Conservation (phyloP, 2,888 invertebrate genomes). For the Nomada fabriciana region DNA sequence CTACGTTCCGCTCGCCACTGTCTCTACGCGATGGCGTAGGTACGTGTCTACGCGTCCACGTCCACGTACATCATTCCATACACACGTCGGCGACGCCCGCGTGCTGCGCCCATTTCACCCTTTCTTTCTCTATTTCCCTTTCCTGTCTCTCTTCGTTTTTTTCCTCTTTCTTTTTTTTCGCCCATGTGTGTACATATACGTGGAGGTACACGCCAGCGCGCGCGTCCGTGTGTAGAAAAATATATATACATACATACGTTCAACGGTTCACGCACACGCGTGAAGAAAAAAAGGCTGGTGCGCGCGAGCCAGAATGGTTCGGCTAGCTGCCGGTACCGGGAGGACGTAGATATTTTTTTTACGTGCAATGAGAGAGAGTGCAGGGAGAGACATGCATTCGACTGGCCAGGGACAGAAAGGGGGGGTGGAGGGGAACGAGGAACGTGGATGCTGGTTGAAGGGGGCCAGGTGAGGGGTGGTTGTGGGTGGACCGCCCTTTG, state of each 20-base stretch:
- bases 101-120: not conserved
- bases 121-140: not conserved
- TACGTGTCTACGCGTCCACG: slow-evolving; percentile 64
- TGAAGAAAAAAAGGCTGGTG: slow-evolving; percentile 67
- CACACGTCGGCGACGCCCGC: slow-evolving; percentile 22
- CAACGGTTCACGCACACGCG: slow-evolving; percentile 60
- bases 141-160: too few species aligned
- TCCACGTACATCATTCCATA: slow-evolving; percentile 49
- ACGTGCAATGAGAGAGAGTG: slow-evolving; percentile 71
- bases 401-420: slow-evolving; percentile 70
- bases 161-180: not conserved
- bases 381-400: slow-evolving; percentile 77
- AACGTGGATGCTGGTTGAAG: slow-evolving; percentile 47
- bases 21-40: slow-evolving; percentile 30
- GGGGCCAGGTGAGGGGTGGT: slow-evolving; percentile 58
- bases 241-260: not conserved
- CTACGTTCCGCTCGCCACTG: slow-evolving; percentile 54
- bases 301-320: slow-evolving; percentile 55
- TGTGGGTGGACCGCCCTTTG: slow-evolving; percentile 80
- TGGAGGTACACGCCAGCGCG: too few species aligned
- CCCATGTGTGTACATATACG: not conserved
- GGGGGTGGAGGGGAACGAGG: slow-evolving; percentile 39
- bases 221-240: too few species aligned
- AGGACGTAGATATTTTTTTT: slow-evolving; percentile 75
- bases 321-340: slow-evolving; percentile 62